These are phyloP conservation scores for Kryptopterus vitreolus DNA, from an alignment of 2,797 vertebrate species.

Conservation along the genomic window DNA sequence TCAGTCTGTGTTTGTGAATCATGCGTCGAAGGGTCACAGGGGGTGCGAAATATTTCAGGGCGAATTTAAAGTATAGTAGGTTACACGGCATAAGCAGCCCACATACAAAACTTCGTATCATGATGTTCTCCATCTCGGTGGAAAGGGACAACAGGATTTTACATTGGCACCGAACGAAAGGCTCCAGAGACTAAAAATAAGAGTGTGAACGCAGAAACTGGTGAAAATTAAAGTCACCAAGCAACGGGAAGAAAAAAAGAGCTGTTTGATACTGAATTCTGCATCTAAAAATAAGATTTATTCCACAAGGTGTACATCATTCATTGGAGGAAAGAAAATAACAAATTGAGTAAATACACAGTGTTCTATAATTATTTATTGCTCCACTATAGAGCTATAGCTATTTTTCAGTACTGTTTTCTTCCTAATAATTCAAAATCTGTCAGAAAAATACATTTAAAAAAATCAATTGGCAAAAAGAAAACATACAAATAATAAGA, in stretches of 20 bases:
- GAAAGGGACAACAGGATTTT: background rate
- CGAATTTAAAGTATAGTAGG: background rate
- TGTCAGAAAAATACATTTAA: no score
- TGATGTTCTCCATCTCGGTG: background rate
- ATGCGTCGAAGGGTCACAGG: background rate
- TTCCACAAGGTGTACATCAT: background rate
- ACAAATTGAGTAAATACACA: background rate
- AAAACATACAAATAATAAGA: background rate
- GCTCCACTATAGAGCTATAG: background rate
- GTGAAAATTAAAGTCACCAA: constrained; percentile 1
- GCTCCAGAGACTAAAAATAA: background rate
- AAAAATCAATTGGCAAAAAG: background rate
- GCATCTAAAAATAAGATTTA: background rate
- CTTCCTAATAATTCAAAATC: background rate
- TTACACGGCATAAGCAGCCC: background rate
- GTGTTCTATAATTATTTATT: background rate
- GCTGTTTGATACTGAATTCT: background rate
- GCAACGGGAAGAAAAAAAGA: background rate
- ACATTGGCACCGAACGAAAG: background rate
- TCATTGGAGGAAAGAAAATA: background rate
- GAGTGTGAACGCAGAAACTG: background rate
- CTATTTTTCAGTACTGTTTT: background rate
- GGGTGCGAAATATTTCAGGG: background rate
- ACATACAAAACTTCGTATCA: background rate
- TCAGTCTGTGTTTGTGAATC: background rate